Evolutionary conservation across 2,113 vertebrate species (phyloP), one percentile per base, ranked within the genome.

Genomic region (Poeciliopsis turrubarensis): DNA sequence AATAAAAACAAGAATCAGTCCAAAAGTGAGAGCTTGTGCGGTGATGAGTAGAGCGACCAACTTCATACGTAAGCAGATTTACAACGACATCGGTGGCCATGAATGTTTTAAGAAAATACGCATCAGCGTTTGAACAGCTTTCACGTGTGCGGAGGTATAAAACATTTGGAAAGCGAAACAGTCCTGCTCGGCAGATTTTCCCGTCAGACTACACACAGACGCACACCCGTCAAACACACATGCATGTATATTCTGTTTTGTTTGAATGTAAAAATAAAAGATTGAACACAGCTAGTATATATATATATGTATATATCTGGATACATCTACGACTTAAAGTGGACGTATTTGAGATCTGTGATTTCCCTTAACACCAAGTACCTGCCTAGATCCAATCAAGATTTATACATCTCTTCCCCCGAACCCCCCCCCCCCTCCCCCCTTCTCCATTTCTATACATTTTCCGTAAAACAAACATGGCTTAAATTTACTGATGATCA

Each of bases 401-500:
- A 92, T 91, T 87, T 91, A 90, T 86, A 93, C 84, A 93, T 85
- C 70, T 76, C 83, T 66, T 61, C 72, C 78, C 82, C 12, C n/a
- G n/a, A n/a, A n/a, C n/a, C n/a, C n/a, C n/a, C n/a, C n/a, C n/a
- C n/a, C n/a, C n/a, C n/a, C n/a, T n/a, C 73, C 22, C 22, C 19
- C 19, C 2, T 0, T 10, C 34, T 2, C 10, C 34, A 37, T 37
- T 85, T 85, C 78, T 88, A 86, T 91, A 91, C 86, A 90, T 89
- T 89, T 87, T 91, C 91, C 92, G 91, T 90, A 93, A 94, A 94
- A 94, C 78, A 94, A 80, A 90, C 91, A 94, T 92, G 87, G 85
- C 89, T 93, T 92, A 90, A 91, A 93, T 93, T 89, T 92, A 87
- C 32, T 75, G 70, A 85, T 87, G 88, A 87, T 89, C 78, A 86